Evolutionary conservation across 2,113 vertebrate species (phyloP), one percentile per base, ranked within the genome.

Genomic region (Amphiprion percula): DNA sequence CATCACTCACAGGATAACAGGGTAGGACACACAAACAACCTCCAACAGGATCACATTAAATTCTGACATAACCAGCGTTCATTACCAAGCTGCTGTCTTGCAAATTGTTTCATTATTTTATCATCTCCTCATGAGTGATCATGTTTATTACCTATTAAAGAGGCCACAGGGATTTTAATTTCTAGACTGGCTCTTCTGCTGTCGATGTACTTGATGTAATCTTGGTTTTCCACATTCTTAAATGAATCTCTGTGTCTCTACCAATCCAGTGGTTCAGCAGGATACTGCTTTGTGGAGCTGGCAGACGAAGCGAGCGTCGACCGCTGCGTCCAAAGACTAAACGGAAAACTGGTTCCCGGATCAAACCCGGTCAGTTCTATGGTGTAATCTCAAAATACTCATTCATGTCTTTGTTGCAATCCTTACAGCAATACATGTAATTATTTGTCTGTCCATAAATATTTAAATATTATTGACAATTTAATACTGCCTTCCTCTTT

Each of bases 251-350:
- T 3, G 26, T 26, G 26, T 26, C 16, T 79, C 10, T 2, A 60
- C 5, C 7, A 39, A 16, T 80, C 10, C 65, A 87, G 94, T 14
- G 94, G 94, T 21, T 95, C 94, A 24, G 95, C 95, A 16, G 95
- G 95, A 56, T 96, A 96, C 83, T 96, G 95, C 79, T 96, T 96
- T 88, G 95, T 96, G 87, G 95, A 96, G 88, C 77, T 96, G 78
- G 90, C 95, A 64, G 95, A 96, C 62, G 95, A 96, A 84, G 92
- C 91, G 21, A 95, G 95, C 21, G 95, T 95, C 26, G 95, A 96
- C 74, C 94, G 95, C 17, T 96, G 94, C 60, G 94, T 96, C 54
- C 94, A 94, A 76, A 89, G 90, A 56, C 94, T 96, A 19, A 96
- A 95, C 17, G 95, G 95, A 61, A 96, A 96, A 84, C 90, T 95